A percentile compares a stretch with the other conserved stretches of the same genome.
These are phyloP conservation scores for Metopolophium dirhodum DNA, from an alignment of 1,140 invertebrate species.

Conservation along the genomic window DNA sequence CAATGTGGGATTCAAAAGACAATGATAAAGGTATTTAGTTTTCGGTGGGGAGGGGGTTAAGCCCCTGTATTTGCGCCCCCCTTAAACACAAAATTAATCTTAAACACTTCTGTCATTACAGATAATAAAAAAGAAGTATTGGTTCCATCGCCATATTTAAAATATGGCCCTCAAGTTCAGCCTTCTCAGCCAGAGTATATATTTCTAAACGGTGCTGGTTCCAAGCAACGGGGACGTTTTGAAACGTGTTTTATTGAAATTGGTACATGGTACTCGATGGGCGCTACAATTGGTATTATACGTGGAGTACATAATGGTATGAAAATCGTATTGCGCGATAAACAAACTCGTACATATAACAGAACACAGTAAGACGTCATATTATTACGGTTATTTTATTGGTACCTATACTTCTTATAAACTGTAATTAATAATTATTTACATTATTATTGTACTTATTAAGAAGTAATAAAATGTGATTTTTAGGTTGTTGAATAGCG, in stretches of 20 bases:
- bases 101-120: neutral
- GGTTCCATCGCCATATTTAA: constrained; percentile 82
- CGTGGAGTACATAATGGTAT: constrained; percentile 86
- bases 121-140: neutral
- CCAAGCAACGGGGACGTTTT: constrained; percentile 79
- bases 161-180: constrained; percentile 83
- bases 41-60: neutral
- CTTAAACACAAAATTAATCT: neutral
- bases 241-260: constrained; percentile 94
- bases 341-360: constrained; percentile 85
- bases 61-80: no score
- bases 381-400: neutral
- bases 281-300: constrained; percentile 81
- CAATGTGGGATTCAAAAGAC: neutral
- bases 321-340: constrained; percentile 80
- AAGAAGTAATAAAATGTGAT: neutral
- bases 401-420: neutral
- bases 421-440: neutral
- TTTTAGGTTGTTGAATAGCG: constrained; percentile 84
- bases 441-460: neutral
- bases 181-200: constrained; percentile 89
- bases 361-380: constrained; percentile 84
- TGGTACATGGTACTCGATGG: constrained; percentile 83
- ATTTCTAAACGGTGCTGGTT: constrained; percentile 83
- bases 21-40: neutral